Conservation (phyloP, 1,140 invertebrate species). For the Metaphire vulgaris region DNA sequence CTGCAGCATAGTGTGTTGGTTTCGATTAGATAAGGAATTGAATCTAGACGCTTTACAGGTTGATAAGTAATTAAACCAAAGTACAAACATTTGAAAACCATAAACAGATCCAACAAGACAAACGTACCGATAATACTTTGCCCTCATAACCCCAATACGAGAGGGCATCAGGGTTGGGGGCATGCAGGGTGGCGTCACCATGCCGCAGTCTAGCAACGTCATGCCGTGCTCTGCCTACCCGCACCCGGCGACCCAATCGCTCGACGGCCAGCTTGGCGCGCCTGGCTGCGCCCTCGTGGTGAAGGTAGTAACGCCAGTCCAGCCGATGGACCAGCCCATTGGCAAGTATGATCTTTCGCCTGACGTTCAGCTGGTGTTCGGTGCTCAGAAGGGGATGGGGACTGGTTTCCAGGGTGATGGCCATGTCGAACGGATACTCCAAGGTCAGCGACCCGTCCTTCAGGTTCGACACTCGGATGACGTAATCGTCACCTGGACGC, state of each 20-base stretch:
- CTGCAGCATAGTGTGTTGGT: no score
- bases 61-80: no score
- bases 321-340: slow-evolving; percentile 82
- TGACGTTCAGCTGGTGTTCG: slow-evolving; percentile 77
- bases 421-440: slow-evolving; percentile 51
- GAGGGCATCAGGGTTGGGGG: background rate
- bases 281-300: slow-evolving; percentile 33
- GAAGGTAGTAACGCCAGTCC: slow-evolving; percentile 76
- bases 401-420: slow-evolving; percentile 57
- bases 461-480: slow-evolving; percentile 49
- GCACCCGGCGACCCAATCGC: slow-evolving; percentile 42
- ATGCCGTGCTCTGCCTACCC: no score
- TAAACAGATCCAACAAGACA: no score
- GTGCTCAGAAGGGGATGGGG: slow-evolving; percentile 69
- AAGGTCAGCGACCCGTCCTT: slow-evolving; percentile 52
- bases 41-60: no score
- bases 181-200: slow-evolving; percentile 63
- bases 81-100: no score
- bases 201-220: slow-evolving; percentile 62
- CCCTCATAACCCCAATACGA: background rate
- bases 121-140: background rate
- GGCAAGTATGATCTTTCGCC: slow-evolving; percentile 74
- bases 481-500: slow-evolving; percentile 38
- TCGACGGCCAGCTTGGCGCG: slow-evolving; percentile 26
- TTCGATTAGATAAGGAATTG: no score